phyloP scores from a whole-genome alignment of 2,113 vertebrate species.

The pig (Sus scrofa) region T2T-Sscrofa CM000823.6:7301001-7301500 shows the following conservation, averaged over 20 bases:
- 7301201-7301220: too few species aligned
- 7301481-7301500: fast-evolving
- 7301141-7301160: background rate
- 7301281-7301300: too few species aligned
- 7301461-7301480: background rate
- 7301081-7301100: background rate
- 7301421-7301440: background rate
- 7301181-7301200: too few species aligned
- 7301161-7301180: too few species aligned
- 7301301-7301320: too few species aligned
- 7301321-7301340: too few species aligned
- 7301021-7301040: background rate
- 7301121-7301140: background rate
- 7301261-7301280: too few species aligned
- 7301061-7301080: background rate
- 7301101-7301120: fast-evolving
- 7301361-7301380: too few species aligned
- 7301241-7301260: too few species aligned
- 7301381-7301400: too few species aligned
- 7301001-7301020: fast-evolving
- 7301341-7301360: too few species aligned
- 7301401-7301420: background rate
- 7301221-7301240: too few species aligned
- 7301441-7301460: background rate
- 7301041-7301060: background rate